Base-by-base conservation (phyloP, 2,888 invertebrate species). In the Pediacus dermestoides region DNA sequence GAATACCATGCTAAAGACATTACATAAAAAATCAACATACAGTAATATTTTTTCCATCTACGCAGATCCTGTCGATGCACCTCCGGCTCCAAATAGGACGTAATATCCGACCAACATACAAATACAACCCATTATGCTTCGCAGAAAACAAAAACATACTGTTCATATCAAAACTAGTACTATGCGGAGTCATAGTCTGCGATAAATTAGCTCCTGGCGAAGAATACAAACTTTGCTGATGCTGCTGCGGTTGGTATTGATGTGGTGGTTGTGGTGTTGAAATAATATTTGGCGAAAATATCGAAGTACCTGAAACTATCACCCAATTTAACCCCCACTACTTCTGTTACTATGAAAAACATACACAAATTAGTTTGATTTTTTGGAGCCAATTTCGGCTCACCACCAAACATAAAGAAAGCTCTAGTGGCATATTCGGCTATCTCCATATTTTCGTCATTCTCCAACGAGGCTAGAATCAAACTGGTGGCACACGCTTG, bases 111-210 rank as follows among this genome's bases (percentile, higher is more conserved):
- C 88, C 82, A 8, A 95, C 81, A 63, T 91, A 93, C 25, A 94
- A 76, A 70, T 94, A 97, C 4, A 97, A 76, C 1, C 93, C 94
- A 62, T 94, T 90, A 64, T 96, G 96, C 64, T 92, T 92, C 0
- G 89, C 82, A 1, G 90, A 89, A 65, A 74, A 66, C 9, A 56
- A 49, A 31, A 64, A 59, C 2, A 61, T 60, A 25, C 45, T 50
- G 11, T 46, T 44, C 2, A 50, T 30, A 30, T 63, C 60, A 18
- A 57, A 59, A 10, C 45, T 26, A 4, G 49, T 30, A n/a, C 44
- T n/a, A n/a, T 28, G 39, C 4, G 40, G 40, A 3, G 53, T 36
- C 14, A 50, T 13, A 8, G 50, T 39, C 34, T 53, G 60, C 3
- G 49, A 39, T 16, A 51, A 36, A 37, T 35, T 46, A 12, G 36